Base-by-base conservation (phyloP, 2,113 vertebrate species). In the Cariama cristata region DNA sequence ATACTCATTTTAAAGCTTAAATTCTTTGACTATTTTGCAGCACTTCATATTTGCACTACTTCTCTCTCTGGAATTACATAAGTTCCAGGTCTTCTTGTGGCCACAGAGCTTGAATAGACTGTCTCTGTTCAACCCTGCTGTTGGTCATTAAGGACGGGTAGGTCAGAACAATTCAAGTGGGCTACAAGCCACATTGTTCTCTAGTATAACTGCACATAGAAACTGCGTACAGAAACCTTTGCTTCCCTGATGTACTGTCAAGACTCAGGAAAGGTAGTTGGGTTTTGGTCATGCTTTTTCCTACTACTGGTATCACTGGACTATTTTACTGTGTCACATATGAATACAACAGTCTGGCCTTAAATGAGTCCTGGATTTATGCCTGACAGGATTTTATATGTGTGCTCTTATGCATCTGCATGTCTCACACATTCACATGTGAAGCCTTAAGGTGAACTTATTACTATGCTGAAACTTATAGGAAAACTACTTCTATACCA, bases 251-350 rank as follows among this genome's bases (percentile, higher is more conserved):
- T 28, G 9, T 32, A 20, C 27, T 86, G 3, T 45, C 23, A 76
- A n/a, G 24, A 49, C 10, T 16, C 4, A 1, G 17, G n/a, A 90
- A 90, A 88, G 9, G 10, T 22, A 72, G 4, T 6, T 93, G 47
- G 4, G 11, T n/a, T 66, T 75, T 40, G 0, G 0, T 79, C 30
- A 52, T 47, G 12, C 1, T 40, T 85, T 71, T 63, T n/a, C 32
- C 23, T 79, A 40, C 23, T 6, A 32, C 11, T 18, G 33, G 3
- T 59, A 52, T 79, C 12, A 15, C 26, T 86, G 16, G 40, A 53
- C 13, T 60, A 15, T 18, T 50, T 74, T 30, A 33, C 6, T 12
- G 12, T 53, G 16, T 69, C 52, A 26, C 28, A 19, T 50, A 55
- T 6, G 10, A 71, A 52, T 14, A 79, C 6, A 79, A 28, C 2